These are phyloP conservation scores for Coelogynopora nodosa DNA, from an alignment of 2,888 invertebrate species.

Conservation along the genomic window DNA sequence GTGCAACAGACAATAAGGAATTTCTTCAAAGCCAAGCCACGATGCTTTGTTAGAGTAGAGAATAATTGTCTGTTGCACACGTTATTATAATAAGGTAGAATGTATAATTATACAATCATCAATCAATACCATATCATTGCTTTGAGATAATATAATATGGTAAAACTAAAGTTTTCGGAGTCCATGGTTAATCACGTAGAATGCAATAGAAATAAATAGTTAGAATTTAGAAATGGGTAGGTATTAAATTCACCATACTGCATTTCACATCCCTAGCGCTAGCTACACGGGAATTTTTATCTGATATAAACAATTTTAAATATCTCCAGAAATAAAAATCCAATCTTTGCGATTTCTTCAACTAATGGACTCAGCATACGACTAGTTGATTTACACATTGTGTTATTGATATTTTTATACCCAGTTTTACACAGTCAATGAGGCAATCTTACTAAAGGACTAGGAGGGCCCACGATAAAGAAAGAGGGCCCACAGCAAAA, in stretches of 20 bases:
- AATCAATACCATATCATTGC: too few species aligned
- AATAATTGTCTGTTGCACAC: too few species aligned
- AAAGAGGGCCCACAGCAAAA: conserved; percentile 20
- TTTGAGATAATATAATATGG: too few species aligned
- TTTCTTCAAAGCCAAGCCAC: too few species aligned
- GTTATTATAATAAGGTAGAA: too few species aligned
- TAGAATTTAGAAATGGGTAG: too few species aligned
- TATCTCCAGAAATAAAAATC: conserved; percentile 21
- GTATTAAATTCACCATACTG: not conserved
- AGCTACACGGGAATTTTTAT: not conserved
- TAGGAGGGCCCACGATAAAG: conserved; percentile 1
- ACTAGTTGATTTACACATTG: not conserved
- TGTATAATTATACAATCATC: too few species aligned
- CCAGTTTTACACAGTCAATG: not conserved
- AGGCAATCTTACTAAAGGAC: not conserved
- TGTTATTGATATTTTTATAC: not conserved
- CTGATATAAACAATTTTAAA: not conserved
- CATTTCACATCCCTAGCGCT: not conserved
- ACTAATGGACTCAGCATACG: not conserved
- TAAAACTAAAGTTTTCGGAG: too few species aligned
- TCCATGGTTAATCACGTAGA: too few species aligned
- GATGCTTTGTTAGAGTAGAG: too few species aligned
- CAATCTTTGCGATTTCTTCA: conserved; percentile 25
- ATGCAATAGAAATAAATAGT: too few species aligned
- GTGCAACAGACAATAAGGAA: too few species aligned